Conservation (phyloP, 2,888 invertebrate genomes). For the Cryptus armator region DNA sequence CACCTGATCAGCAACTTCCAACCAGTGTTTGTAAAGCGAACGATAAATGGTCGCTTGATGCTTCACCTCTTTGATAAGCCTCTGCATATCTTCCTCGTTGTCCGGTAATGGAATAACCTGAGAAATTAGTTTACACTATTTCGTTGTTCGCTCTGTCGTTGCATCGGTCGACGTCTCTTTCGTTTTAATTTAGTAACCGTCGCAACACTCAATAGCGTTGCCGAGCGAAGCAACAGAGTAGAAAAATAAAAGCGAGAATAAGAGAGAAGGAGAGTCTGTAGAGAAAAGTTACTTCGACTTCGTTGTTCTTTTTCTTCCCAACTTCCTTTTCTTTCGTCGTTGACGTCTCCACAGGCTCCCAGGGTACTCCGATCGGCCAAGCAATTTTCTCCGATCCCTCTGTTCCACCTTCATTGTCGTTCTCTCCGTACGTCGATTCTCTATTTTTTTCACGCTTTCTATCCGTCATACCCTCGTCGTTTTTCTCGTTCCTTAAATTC, state of each 20-base stretch:
- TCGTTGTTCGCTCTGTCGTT: constrained; percentile 3
- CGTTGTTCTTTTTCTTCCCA: constrained; percentile 57
- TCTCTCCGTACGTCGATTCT: constrained; percentile 33
- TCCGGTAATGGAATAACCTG: constrained; percentile 73
- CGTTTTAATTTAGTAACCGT: constrained; percentile 53
- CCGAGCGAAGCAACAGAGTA: not conserved
- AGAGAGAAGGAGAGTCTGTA: constrained; percentile 45
- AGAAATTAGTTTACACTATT: constrained; percentile 23
- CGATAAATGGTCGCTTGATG: constrained; percentile 74
- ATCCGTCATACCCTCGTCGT: constrained; percentile 33
- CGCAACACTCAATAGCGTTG: constrained; percentile 4
- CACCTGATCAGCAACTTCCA: constrained; percentile 73
- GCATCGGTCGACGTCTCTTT: constrained; percentile 24
- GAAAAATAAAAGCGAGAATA: constrained; percentile 26
- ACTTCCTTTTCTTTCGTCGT: constrained; percentile 51
- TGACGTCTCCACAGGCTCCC: constrained; percentile 67
- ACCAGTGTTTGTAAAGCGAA: constrained; percentile 78
- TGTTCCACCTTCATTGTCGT: constrained; percentile 52
- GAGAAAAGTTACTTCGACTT: constrained; percentile 72
- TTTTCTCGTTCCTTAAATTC: constrained; percentile 34
- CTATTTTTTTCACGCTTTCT: constrained; percentile 31
- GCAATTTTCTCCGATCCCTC: constrained; percentile 65
- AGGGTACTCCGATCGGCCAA: constrained; percentile 76
- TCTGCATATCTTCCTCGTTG: constrained; percentile 71
- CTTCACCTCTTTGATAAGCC: constrained; percentile 70